These are phyloP conservation scores for Temnothorax unifasciatus DNA, from an alignment of 2,888 invertebrate species.

Conservation along the genomic window DNA sequence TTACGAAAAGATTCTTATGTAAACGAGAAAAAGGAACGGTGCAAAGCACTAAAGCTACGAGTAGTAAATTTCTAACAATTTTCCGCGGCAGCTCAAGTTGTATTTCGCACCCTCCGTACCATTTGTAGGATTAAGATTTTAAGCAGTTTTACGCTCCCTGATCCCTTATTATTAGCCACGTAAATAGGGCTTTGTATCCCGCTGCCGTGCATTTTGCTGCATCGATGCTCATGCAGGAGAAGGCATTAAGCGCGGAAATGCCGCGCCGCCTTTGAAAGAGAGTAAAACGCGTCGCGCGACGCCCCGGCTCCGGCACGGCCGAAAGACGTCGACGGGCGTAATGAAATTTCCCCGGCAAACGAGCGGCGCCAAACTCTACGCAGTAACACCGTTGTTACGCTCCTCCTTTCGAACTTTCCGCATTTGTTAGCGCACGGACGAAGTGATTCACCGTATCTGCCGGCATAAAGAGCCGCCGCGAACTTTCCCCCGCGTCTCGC, in stretches of 20 bases:
- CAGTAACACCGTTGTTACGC: slow-evolving; percentile 46
- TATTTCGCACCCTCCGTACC: neutral
- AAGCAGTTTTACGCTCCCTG: neutral
- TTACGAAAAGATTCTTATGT: neutral
- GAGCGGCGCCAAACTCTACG: slow-evolving; percentile 53
- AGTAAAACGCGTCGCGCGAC: slow-evolving; percentile 20
- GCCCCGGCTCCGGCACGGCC: neutral
- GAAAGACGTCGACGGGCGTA: slow-evolving; percentile 40
- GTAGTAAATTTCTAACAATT: neutral
- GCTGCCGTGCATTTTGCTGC: slow-evolving; percentile 14
- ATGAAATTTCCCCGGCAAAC: slow-evolving; percentile 50
- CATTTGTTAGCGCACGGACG: slow-evolving; percentile 58
- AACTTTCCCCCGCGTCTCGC: slow-evolving; percentile 32
- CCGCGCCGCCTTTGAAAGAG: slow-evolving; percentile 10
- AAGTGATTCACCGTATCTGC: slow-evolving; percentile 58
- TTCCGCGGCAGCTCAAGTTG: neutral
- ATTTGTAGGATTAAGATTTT: slow-evolving; percentile 18
- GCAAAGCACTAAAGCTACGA: neutral
- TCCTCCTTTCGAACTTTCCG: slow-evolving; percentile 64
- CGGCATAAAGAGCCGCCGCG: slow-evolving; percentile 37
- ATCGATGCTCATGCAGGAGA: slow-evolving; percentile 21
- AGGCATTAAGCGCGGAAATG: slow-evolving; percentile 17
- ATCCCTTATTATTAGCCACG: neutral
- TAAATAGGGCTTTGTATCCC: slow-evolving; percentile 3
- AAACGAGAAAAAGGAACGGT: neutral